These are phyloP conservation scores for Eurytoma adleriae DNA, from an alignment of 2,888 invertebrate species.

Conservation along the genomic window DNA sequence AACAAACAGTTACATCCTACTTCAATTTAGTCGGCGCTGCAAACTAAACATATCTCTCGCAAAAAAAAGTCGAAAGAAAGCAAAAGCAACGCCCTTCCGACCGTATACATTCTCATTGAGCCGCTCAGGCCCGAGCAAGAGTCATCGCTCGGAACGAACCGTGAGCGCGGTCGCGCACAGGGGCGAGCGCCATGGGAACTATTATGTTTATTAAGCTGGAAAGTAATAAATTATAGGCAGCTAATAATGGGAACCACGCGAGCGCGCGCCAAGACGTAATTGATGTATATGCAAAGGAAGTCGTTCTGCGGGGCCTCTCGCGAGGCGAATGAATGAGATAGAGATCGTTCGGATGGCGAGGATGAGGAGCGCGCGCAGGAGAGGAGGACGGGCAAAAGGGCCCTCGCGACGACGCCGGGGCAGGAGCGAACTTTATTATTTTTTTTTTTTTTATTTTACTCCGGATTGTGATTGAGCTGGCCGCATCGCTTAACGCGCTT, in stretches of 20 bases:
- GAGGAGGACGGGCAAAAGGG: background rate
- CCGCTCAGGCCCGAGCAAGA: too few species aligned
- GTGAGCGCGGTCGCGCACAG: slow-evolving; percentile 23
- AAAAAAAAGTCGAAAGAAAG: too few species aligned
- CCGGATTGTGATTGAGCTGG: background rate
- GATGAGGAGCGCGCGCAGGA: slow-evolving; percentile 25
- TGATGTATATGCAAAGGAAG: slow-evolving; percentile 73
- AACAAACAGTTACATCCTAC: too few species aligned
- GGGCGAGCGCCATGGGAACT: slow-evolving; percentile 68
- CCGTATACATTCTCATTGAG: too few species aligned
- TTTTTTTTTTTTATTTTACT: background rate
- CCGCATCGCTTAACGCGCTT: background rate
- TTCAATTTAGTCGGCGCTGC: too few species aligned
- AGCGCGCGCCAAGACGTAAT: slow-evolving; percentile 62
- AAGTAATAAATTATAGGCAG: slow-evolving; percentile 75
- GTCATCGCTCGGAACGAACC: background rate
- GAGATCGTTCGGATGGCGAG: slow-evolving; percentile 49
- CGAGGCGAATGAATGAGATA: slow-evolving; percentile 51
- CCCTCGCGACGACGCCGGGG: background rate
- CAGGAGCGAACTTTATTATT: background rate
- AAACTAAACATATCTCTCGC: too few species aligned
- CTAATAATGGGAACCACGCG: slow-evolving; percentile 72
- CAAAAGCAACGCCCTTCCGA: too few species aligned
- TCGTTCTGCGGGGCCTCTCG: slow-evolving; percentile 61
- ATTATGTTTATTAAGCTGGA: slow-evolving; percentile 76